A percentile compares a stretch with the other conserved stretches of the same genome.
phyloP scores from a whole-genome alignment of 2,797 vertebrate species.

The Chaenodraco wilsoni region DNA sequence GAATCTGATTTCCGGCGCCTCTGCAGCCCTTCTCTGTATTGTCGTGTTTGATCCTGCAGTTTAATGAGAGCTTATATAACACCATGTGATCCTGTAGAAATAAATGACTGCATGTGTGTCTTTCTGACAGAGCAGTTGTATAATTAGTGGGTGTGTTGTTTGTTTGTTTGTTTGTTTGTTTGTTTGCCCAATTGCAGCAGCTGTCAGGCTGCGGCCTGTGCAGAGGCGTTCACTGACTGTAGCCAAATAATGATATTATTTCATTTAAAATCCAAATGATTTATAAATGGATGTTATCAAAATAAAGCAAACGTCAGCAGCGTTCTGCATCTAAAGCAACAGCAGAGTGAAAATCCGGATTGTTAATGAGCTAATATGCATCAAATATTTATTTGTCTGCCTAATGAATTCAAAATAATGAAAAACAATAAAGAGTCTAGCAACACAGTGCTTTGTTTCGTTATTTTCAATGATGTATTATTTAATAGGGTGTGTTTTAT shows the following conservation, averaged over 20 bases:
- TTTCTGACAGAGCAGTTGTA: neutral
- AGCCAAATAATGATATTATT: neutral
- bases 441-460: neutral
- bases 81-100: conserved; percentile 11
- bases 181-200: conserved; percentile 19
- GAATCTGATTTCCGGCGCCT: neutral
- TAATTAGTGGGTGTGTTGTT: neutral
- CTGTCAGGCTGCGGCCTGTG: conserved; percentile 48
- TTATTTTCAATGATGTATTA: neutral
- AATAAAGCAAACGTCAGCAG: rapidly evolving
- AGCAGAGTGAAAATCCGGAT: neutral
- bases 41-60: neutral
- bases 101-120: neutral
- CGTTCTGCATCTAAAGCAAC: neutral
- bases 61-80: neutral
- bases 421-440: neutral
- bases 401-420: neutral
- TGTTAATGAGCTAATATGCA: neutral
- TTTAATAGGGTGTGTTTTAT: neutral
- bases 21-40: neutral
- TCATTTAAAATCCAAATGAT: neutral
- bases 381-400: neutral
- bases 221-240: neutral
- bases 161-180: conserved; percentile 7
- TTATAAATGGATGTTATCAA: neutral